Percentiles rank a stretch among this genome's conserved stretches.
Evolutionary conservation across 2,113 vertebrate species (phyloP).

Genomic region (Platycercus adscitus): DNA sequence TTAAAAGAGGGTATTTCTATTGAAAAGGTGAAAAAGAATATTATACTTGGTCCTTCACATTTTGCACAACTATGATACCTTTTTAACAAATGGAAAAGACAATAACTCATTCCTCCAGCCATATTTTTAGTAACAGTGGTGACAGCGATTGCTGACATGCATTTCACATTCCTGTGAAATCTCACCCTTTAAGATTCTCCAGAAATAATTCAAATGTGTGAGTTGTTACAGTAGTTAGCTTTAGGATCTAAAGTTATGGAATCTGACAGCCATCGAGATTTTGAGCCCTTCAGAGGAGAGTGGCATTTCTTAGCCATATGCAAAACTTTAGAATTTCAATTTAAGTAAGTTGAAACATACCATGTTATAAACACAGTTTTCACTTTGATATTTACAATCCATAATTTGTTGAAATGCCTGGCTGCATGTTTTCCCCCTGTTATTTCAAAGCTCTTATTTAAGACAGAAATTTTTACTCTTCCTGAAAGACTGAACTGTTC

Average conservation of each 20-base stretch:
- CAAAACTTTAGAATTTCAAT: neutral
- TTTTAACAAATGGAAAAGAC: neutral
- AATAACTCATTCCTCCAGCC: neutral
- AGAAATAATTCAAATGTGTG: neutral
- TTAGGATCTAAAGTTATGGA: neutral
- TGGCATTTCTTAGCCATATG: neutral
- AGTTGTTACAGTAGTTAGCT: neutral
- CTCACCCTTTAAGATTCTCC: neutral
- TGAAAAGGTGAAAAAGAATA: neutral
- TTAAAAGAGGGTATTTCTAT: neutral
- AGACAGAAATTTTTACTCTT: neutral
- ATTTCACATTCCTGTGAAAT: neutral
- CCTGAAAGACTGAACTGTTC: neutral
- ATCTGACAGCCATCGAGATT: neutral
- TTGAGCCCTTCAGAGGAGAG: neutral
- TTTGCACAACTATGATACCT: neutral
- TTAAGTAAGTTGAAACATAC: neutral
- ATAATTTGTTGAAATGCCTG: neutral
- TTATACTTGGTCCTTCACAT: neutral
- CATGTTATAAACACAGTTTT: neutral
- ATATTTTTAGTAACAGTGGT: neutral
- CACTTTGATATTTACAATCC: neutral
- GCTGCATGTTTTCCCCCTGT: neutral
- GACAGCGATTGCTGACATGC: neutral
- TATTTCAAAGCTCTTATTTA: neutral